Evolutionary conservation across 2,888 invertebrate genomes (phyloP), one percentile per base, ranked within the genome.

Genomic region (Phalangium opilio): DNA sequence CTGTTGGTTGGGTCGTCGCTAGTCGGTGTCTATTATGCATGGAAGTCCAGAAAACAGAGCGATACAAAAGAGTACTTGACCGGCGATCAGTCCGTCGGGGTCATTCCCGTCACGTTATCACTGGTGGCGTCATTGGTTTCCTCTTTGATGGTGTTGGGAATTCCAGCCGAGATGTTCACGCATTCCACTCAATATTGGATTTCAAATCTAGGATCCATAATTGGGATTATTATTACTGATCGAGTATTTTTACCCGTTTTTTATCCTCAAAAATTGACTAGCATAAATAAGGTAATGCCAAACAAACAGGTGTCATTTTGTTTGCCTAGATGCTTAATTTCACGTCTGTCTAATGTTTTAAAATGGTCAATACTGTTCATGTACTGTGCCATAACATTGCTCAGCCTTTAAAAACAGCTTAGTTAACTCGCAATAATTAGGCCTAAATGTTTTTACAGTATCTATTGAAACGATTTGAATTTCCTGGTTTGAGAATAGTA

Each of bases 81-180:
- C 39, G 89, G 85, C 2, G 42, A 45, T 2, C 20, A 48, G 14
- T 27, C 76, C 21, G 85, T 89, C 85, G 79, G 80, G 15, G 79
- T 84, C 2, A 75, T 89, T 54, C 90, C 90, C 0, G 85, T 86
- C 69, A 83, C 89, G 0, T 74, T 90, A 67, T 87, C 87, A 44
- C 70, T 91, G 45, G 83, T 84, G 40, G 87, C 89, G 20, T 87
- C 86, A 67, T 90, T 87, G 63, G 78, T 90, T 60, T 89, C 89
- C 21, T 89, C 89, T 33, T 84, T 90, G 56, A 87, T 89, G 61
- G 69, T 90, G 43, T 70, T 90, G 53, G 90, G 89, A 3, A 87
- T 86, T 64, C 87, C 89, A 11, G 81, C 85, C 0, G 89, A 89
- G 70, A 85, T 89, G 82, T 89, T 86, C 64, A 75, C 75, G 58